Conservation (phyloP, 2,113 vertebrate genomes). For the Xiphorhynchus elegans region DNA sequence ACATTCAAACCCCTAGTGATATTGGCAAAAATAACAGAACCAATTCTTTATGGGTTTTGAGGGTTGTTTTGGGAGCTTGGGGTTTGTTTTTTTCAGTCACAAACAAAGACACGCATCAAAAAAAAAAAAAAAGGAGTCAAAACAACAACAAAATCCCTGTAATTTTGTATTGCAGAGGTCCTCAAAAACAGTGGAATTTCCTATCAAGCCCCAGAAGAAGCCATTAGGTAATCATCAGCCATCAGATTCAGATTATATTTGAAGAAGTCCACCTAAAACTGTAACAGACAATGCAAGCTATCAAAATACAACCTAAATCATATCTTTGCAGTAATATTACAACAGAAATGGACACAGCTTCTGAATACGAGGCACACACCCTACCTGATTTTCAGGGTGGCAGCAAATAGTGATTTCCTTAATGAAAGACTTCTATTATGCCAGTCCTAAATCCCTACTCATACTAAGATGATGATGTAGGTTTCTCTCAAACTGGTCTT, state of each 20-base stretch:
- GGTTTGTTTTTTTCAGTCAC: neutral
- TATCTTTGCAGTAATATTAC: neutral
- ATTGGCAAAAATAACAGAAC: neutral
- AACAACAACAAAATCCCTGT: neutral
- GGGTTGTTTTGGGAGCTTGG: neutral
- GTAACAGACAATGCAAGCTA: neutral
- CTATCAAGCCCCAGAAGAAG: neutral
- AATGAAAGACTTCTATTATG: neutral
- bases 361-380: neutral
- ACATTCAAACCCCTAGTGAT: neutral
- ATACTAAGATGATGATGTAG: neutral
- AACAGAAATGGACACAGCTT: neutral
- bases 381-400: neutral
- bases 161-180: neutral
- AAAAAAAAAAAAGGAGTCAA: neutral
- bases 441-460: neutral
- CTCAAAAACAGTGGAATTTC: neutral
- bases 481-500: neutral
- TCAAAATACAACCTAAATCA: neutral
- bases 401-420: neutral
- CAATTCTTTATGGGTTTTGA: rapidly evolving
- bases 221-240: neutral
- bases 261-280: neutral
- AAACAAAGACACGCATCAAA: neutral
- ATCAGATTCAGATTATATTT: neutral